Conservation (phyloP, 2,113 vertebrate genomes). For the Anarhynchus alexandrinus region DNA sequence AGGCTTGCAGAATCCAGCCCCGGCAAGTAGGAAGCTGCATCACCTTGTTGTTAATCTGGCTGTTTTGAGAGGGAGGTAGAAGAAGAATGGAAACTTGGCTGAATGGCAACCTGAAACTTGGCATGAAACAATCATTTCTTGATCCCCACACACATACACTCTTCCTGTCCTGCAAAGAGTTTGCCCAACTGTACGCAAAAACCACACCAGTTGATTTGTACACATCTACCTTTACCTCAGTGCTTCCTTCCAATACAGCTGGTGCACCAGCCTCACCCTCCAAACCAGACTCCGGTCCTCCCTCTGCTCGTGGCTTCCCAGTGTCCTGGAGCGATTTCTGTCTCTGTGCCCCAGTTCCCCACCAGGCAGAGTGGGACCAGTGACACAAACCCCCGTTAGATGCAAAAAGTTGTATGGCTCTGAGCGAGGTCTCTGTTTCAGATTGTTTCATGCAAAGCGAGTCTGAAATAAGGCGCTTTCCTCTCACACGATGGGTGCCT, state of each 20-base stretch:
- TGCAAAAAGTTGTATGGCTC: not conserved
- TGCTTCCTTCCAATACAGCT: not conserved
- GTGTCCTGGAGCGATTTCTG: not conserved
- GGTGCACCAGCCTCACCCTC: not conserved
- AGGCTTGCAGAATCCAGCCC: not conserved
- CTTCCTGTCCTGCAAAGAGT: not conserved
- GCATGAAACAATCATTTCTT: not conserved
- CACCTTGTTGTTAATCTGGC: not conserved
- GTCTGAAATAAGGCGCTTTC: not conserved
- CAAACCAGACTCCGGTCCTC: not conserved
- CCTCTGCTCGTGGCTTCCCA: not conserved
- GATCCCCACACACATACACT: not conserved
- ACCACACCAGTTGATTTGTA: not conserved
- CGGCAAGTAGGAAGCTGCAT: not conserved
- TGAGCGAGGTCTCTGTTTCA: not conserved
- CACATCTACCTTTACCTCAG: not conserved
- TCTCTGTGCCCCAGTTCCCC: not conserved
- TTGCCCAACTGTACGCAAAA: not conserved
- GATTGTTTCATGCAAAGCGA: not conserved
- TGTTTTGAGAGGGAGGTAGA: not conserved
- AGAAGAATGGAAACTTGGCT: not conserved
- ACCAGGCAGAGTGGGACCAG: not conserved
- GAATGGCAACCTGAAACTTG: conserved; percentile 8
- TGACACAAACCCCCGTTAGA: not conserved
- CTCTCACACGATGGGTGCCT: not conserved